phyloP scores from a whole-genome alignment of 2,797 vertebrate species.

The Amblyraja radiata region DNA sequence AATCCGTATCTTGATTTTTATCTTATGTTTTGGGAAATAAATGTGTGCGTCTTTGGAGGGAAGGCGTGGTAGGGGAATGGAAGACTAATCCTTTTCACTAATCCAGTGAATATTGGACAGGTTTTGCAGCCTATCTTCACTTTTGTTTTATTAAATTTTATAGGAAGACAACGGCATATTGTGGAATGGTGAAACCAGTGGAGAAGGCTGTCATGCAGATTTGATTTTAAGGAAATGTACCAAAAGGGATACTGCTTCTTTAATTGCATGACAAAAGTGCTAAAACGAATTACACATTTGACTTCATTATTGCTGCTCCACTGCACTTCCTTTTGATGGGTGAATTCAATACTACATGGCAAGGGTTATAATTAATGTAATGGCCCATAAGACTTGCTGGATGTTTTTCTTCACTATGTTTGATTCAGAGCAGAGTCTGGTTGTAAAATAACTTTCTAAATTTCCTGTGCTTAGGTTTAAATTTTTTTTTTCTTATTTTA shows the following conservation, averaged over 20 bases:
- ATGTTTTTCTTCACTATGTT: not conserved
- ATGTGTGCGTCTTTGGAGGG: not conserved
- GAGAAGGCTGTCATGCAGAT: constrained; percentile 38
- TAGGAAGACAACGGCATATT: constrained; percentile 38
- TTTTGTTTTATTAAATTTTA: constrained; percentile 38
- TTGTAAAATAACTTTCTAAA: constrained; percentile 26
- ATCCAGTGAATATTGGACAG: constrained; percentile 22
- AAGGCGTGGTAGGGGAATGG: not conserved
- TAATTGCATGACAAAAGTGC: constrained; percentile 36
- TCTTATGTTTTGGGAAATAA: not conserved
- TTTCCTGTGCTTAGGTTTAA: constrained; percentile 26
- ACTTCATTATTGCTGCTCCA: constrained; percentile 36
- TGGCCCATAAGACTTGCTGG: constrained; percentile 14
- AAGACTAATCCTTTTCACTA: constrained; percentile 23
- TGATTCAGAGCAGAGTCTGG: constrained; percentile 24
- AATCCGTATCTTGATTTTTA: not conserved
- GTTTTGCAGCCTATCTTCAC: constrained; percentile 35
- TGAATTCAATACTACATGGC: constrained; percentile 29
- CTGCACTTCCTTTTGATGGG: constrained; percentile 38
- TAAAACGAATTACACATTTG: constrained; percentile 38
- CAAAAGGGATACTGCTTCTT: constrained; percentile 37
- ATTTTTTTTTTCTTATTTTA: constrained; percentile 38
- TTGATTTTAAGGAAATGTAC: constrained; percentile 37
- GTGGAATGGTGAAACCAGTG: constrained; percentile 37
- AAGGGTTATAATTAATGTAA: constrained; percentile 35